phyloP scores from a whole-genome alignment of 2,113 vertebrate species.

The Thamnaconus septentrionalis region DNA sequence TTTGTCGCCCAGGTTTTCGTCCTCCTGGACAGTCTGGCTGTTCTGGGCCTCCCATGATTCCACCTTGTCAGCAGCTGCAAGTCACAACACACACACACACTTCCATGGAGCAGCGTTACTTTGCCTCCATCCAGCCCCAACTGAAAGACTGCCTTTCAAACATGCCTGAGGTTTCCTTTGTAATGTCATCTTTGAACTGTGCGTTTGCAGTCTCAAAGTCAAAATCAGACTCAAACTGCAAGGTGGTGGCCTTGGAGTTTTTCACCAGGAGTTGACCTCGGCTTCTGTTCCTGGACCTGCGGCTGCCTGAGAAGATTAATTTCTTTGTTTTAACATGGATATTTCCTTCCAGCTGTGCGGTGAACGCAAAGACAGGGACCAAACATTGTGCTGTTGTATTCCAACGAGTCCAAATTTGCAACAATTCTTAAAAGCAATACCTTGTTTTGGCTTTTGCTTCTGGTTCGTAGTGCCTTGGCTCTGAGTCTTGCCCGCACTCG shows the following conservation, averaged over 20 bases:
- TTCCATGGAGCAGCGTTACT: no score
- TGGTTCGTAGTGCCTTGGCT: slow-evolving; percentile 52
- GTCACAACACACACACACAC: rapidly evolving
- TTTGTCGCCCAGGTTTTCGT: slow-evolving; percentile 83
- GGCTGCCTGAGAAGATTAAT: slow-evolving; percentile 75
- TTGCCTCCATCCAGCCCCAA: background rate
- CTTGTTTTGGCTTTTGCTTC: slow-evolving; percentile 87
- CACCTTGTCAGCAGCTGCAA: slow-evolving; percentile 76
- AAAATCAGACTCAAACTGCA: slow-evolving; percentile 97
- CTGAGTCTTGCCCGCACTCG: slow-evolving; percentile 25
- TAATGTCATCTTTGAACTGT: slow-evolving; percentile 92
- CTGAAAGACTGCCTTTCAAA: slow-evolving; percentile 4
- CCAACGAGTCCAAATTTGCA: background rate
- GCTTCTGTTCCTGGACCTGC: slow-evolving; percentile 87
- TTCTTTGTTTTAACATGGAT: no score
- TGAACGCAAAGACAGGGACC: no score
- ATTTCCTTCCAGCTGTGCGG: no score
- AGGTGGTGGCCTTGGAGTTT: slow-evolving; percentile 82
- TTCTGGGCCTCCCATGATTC: slow-evolving; percentile 75
- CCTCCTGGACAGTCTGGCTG: slow-evolving; percentile 59
- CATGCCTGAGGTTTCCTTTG: slow-evolving; percentile 86
- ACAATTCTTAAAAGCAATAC: slow-evolving; percentile 55
- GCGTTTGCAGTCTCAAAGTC: slow-evolving; percentile 97
- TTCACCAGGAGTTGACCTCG: slow-evolving; percentile 89
- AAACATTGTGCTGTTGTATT: no score